Evolutionary conservation across 1,140 invertebrate species (phyloP).

Genomic region (Microplitis demolitor): DNA sequence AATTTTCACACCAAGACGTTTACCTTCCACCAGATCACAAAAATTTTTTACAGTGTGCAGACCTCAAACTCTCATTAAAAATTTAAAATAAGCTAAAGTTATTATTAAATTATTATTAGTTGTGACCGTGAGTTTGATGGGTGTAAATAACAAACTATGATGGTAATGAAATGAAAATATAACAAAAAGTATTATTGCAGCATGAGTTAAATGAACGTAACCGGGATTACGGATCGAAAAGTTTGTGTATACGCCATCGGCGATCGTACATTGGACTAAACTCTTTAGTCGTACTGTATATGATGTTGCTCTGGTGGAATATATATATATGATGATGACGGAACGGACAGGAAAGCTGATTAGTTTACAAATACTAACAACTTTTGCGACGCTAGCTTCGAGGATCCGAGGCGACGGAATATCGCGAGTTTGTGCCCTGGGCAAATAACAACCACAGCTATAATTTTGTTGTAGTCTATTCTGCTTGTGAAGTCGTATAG

Average conservation of each 20-base stretch:
- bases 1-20: too few relatives aligned
- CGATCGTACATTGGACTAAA: not conserved
- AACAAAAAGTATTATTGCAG: not conserved
- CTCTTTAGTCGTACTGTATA: not conserved
- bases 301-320: not conserved
- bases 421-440: constrained; percentile 1
- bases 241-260: not conserved
- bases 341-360: constrained; percentile 18
- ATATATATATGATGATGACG: not conserved
- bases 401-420: constrained; percentile 1
- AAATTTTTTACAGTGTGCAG: too few relatives aligned
- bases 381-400: constrained; percentile 5
- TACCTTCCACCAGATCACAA: too few relatives aligned
- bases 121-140: too few relatives aligned
- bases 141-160: too few relatives aligned
- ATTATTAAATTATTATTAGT: too few relatives aligned
- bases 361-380: constrained; percentile 28
- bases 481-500: not conserved
- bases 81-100: too few relatives aligned
- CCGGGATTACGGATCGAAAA: not conserved
- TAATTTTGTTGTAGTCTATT: not conserved
- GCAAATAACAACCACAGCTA: not conserved
- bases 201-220: not conserved
- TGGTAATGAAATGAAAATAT: too few relatives aligned
- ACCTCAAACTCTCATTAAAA: too few relatives aligned